phyloP scores from a whole-genome alignment of 1,140 invertebrate genomes.

The Dinothrombium tinctorium region DNA sequence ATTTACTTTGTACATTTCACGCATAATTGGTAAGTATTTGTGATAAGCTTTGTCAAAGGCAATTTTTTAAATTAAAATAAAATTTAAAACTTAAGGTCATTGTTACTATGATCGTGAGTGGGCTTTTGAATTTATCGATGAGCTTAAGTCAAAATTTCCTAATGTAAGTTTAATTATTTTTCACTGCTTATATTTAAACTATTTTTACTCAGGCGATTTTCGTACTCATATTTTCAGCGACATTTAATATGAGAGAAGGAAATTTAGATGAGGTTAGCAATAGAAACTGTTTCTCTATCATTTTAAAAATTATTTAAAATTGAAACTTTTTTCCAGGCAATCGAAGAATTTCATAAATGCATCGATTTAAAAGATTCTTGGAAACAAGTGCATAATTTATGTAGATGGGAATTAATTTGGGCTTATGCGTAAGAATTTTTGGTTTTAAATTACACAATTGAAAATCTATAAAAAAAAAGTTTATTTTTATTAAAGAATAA shows the following conservation, averaged over 20 bases:
- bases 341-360: constrained; percentile 52
- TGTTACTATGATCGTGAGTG: background rate
- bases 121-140: too few relatives aligned
- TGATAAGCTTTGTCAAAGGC: too few relatives aligned
- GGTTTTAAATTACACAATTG: too few relatives aligned
- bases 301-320: background rate
- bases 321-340: constrained; percentile 23
- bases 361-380: constrained; percentile 62
- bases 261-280: background rate
- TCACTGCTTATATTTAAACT: too few relatives aligned
- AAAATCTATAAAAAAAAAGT: background rate
- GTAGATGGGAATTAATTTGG: constrained; percentile 89
- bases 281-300: too few relatives aligned
- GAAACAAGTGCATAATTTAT: constrained; percentile 81
- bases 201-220: background rate
- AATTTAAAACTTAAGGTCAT: background rate
- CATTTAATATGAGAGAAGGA: background rate
- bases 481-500: background rate
- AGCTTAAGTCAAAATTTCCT: background rate
- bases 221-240: background rate
- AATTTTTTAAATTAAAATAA: too few relatives aligned
- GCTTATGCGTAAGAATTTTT: constrained; percentile 45
- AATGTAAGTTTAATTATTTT: background rate
- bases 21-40: background rate
- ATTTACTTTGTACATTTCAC: background rate